These are phyloP conservation scores for Hyperopisus bebe DNA, from an alignment of 2,113 vertebrate species.

Conservation along the genomic window DNA sequence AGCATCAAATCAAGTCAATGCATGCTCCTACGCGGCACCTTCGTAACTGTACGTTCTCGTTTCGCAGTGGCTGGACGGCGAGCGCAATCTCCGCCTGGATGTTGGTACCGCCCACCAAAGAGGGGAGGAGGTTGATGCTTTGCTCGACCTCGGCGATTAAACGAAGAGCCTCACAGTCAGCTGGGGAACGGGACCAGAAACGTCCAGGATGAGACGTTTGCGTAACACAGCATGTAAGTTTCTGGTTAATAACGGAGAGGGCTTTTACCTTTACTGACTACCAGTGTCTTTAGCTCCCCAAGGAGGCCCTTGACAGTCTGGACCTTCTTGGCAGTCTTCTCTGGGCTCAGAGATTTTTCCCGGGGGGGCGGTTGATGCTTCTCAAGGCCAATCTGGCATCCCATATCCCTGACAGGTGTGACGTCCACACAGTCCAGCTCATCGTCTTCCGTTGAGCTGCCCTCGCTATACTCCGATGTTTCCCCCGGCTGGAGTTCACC, in stretches of 20 bases:
- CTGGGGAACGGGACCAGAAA: conserved; percentile 26
- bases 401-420: conserved; percentile 58
- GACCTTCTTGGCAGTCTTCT: conserved; percentile 53
- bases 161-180: conserved; percentile 65
- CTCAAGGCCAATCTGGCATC: conserved; percentile 43
- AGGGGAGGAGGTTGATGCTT: conserved; percentile 57
- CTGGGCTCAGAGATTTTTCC: conserved; percentile 43
- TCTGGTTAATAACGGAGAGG: not conserved
- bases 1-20: too few relatives aligned
- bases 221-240: not conserved
- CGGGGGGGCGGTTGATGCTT: conserved; percentile 40
- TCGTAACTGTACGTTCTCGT: conserved; percentile 70
- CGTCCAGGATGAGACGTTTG: not conserved
- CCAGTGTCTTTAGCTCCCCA: conserved; percentile 70
- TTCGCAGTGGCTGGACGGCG: conserved; percentile 65
- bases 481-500: conserved; percentile 24
- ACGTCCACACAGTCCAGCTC: conserved; percentile 39
- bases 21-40: conserved; percentile 53
- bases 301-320: conserved; percentile 66
- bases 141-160: conserved; percentile 70
- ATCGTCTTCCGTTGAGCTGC: conserved; percentile 47
- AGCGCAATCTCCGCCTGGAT: conserved; percentile 66
- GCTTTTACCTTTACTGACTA: conserved; percentile 69
- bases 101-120: conserved; percentile 41
- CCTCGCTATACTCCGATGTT: conserved; percentile 39